Conservation (phyloP, 1,140 invertebrate genomes). For the Drosophila athabasca region DNA sequence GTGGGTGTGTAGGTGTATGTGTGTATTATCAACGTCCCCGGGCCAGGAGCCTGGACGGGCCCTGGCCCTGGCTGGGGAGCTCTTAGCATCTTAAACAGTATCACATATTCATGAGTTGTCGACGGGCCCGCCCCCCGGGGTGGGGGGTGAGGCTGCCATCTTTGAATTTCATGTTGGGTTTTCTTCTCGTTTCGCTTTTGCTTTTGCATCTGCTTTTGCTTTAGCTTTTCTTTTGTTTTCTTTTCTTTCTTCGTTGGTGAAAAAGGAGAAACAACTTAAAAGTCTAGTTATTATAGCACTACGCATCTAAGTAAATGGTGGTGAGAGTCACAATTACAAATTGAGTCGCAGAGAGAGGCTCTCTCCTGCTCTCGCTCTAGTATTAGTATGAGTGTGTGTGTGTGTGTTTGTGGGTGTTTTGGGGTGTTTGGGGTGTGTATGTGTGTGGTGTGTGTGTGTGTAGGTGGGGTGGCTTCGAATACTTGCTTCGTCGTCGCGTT, state of each 20-base stretch:
- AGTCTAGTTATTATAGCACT: constrained; percentile 77
- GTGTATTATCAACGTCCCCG: constrained; percentile 67
- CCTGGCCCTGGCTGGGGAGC: constrained; percentile 50
- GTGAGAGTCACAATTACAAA: constrained; percentile 81
- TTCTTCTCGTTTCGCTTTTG: constrained; percentile 40
- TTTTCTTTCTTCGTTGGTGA: constrained; percentile 44
- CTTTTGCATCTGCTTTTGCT: constrained; percentile 24
- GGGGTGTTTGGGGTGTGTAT: constrained; percentile 26
- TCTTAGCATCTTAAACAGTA: constrained; percentile 82
- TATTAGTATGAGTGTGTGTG: constrained; percentile 66
- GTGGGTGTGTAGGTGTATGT: constrained; percentile 26
- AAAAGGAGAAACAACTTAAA: constrained; percentile 81
- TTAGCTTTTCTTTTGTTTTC: constrained; percentile 43
- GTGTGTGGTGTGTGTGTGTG: constrained; percentile 56
- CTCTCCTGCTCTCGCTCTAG: constrained; percentile 40
- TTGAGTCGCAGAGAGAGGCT: constrained; percentile 21
- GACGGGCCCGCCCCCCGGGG: constrained; percentile 56
- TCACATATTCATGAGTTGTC: constrained; percentile 82
- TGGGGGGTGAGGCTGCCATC: constrained; percentile 55
- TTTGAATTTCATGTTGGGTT: constrained; percentile 79
- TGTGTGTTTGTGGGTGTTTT: constrained; percentile 32
- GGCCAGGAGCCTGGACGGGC: constrained; percentile 34
- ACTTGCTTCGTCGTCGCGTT: constrained; percentile 78
- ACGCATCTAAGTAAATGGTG: constrained; percentile 82
- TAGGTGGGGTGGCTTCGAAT: constrained; percentile 82